Percentiles rank a stretch among this genome's conserved stretches.
These are phyloP conservation scores for Brachyopa scutellaris DNA, from an alignment of 2,888 invertebrate genomes.

Conservation along the genomic window DNA sequence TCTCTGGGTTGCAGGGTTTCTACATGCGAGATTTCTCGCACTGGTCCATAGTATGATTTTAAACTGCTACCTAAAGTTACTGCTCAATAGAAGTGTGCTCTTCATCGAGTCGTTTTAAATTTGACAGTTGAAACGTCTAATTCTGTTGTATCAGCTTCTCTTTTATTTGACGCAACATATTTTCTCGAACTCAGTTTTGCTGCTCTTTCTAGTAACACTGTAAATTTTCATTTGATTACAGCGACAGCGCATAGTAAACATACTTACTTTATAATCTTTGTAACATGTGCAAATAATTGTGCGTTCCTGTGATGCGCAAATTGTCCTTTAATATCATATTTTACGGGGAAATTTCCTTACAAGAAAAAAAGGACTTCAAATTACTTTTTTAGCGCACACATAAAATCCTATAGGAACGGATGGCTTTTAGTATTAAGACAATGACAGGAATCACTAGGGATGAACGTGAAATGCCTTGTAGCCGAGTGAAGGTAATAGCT, in stretches of 20 bases:
- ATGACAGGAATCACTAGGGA: neutral
- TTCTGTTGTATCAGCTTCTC: too few relatives aligned
- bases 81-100: too few relatives aligned
- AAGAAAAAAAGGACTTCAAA: neutral
- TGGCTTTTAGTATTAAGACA: neutral
- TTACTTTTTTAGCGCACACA: neutral
- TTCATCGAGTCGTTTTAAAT: too few relatives aligned
- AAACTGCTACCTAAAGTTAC: too few relatives aligned
- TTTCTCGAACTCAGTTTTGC: too few relatives aligned
- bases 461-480: neutral
- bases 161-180: too few relatives aligned
- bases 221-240: too few relatives aligned
- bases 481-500: neutral
- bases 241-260: neutral
- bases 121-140: too few relatives aligned
- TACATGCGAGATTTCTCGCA: too few relatives aligned
- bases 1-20: too few relatives aligned
- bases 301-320: neutral
- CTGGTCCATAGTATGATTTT: too few relatives aligned
- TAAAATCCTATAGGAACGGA: neutral
- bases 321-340: neutral
- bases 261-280: neutral
- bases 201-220: too few relatives aligned
- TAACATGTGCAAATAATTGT: slow-evolving; percentile 15
- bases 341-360: neutral